These are phyloP conservation scores for Eupithecia vulgata DNA, from an alignment of 2,888 invertebrate species.

Conservation along the genomic window DNA sequence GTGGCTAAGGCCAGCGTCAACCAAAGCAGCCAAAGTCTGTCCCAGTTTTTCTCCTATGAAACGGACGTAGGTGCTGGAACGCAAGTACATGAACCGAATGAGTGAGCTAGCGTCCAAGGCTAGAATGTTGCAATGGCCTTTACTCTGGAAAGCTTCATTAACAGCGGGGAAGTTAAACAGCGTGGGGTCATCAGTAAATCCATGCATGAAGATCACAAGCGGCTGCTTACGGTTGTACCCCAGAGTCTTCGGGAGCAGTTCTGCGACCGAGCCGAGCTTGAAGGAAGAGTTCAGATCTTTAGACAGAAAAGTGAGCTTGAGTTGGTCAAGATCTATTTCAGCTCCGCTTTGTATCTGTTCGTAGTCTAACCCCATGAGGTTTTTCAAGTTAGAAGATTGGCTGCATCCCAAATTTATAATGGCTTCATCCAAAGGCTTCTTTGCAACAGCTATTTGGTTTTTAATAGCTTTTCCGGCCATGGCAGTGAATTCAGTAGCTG, in stretches of 20 bases:
- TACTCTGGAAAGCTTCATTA: conserved; percentile 41
- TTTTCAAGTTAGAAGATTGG: conserved; percentile 23
- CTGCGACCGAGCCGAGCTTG: conserved; percentile 58
- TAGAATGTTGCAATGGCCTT: conserved; percentile 64
- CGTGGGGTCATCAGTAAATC: conserved; percentile 70
- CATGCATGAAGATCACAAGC: conserved; percentile 69
- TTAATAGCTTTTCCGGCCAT: conserved; percentile 19
- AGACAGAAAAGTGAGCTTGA: conserved; percentile 55
- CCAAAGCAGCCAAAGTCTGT: conserved; percentile 59
- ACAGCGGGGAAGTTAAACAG: conserved; percentile 58
- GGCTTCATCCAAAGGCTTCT: conserved; percentile 24
- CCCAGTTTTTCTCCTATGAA: conserved; percentile 72
- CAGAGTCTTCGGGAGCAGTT: conserved; percentile 48
- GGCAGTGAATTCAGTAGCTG: background rate
- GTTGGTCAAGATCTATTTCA: conserved; percentile 58
- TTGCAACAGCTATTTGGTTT: conserved; percentile 23
- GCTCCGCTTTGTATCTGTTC: conserved; percentile 54
- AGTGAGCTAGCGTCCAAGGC: conserved; percentile 75
- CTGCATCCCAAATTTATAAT: conserved; percentile 22
- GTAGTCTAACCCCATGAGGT: conserved; percentile 24
- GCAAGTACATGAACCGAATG: conserved; percentile 71
- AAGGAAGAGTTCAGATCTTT: conserved; percentile 50
- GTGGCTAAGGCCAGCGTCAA: conserved; percentile 63
- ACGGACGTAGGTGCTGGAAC: conserved; percentile 68
- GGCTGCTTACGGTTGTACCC: conserved; percentile 49